Conservation (phyloP, 2,888 invertebrate genomes). For the Rhorus exstirpatorius region DNA sequence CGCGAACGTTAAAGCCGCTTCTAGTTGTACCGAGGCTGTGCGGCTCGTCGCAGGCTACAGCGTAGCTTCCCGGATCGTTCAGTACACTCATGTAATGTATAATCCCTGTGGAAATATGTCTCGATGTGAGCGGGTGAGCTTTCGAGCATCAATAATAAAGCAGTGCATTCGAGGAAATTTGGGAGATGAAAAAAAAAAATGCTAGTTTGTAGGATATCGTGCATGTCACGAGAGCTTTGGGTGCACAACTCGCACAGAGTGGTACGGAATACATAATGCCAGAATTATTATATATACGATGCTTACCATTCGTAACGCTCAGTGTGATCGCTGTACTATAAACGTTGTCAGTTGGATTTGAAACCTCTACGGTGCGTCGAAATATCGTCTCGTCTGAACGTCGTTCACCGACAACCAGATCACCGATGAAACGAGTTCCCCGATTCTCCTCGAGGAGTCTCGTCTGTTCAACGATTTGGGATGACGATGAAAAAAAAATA, state of each 20-base stretch:
- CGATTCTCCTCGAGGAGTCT: conserved; percentile 68
- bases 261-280: not conserved
- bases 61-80: conserved; percentile 81
- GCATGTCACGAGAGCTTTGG: conserved; percentile 12
- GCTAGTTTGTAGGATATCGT: not conserved
- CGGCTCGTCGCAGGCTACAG: conserved; percentile 81
- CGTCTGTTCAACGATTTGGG: conserved; percentile 44
- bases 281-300: conserved; percentile 19
- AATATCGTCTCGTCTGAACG: conserved; percentile 81
- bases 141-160: conserved; percentile 23
- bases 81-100: conserved; percentile 80
- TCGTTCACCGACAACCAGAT: conserved; percentile 79
- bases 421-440: conserved; percentile 80
- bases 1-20: conserved; percentile 79
- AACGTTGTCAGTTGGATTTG: conserved; percentile 80
- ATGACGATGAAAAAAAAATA: not conserved
- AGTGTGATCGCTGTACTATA: conserved; percentile 78
- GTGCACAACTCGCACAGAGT: conserved; percentile 24
- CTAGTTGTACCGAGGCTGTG: conserved; percentile 77
- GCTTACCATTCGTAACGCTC: conserved; percentile 79
- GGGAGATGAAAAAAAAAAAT: not conserved
- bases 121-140: conserved; percentile 25
- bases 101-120: conserved; percentile 74
- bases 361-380: conserved; percentile 79
- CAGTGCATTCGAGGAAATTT: conserved; percentile 14